A percentile compares a stretch with the other conserved stretches of the same genome.
Evolutionary conservation across 2,888 invertebrate species (phyloP).

Genomic region (Thereva nobilitata): DNA sequence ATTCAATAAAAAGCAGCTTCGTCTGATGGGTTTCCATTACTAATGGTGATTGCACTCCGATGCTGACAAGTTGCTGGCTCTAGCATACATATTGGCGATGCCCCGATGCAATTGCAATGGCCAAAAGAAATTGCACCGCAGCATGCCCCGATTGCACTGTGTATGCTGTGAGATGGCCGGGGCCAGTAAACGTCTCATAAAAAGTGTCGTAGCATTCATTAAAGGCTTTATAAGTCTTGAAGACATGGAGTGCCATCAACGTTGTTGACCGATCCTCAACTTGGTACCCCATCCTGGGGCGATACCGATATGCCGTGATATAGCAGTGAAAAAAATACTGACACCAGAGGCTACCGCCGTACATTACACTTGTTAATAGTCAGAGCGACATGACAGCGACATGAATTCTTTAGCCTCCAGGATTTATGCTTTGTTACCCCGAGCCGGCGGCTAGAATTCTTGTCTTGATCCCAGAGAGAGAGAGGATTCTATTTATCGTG

Average conservation of each 20-base stretch:
- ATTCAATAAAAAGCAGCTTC: slow-evolving; percentile 17
- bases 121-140: neutral
- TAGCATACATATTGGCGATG: neutral
- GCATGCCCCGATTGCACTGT: neutral
- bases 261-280: slow-evolving; percentile 16
- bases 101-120: neutral
- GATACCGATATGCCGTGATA: slow-evolving; percentile 16
- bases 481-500: slow-evolving; percentile 19
- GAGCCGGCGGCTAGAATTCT: slow-evolving; percentile 2
- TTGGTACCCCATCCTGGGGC: neutral
- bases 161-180: neutral
- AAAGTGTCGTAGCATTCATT: slow-evolving; percentile 40
- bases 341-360: slow-evolving; percentile 40
- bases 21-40: slow-evolving; percentile 37
- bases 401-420: slow-evolving; percentile 39
- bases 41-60: slow-evolving; percentile 36
- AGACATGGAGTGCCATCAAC: slow-evolving; percentile 16
- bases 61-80: slow-evolving; percentile 35
- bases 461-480: neutral
- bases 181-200: slow-evolving; percentile 15
- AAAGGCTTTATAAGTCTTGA: slow-evolving; percentile 20
- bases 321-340: slow-evolving; percentile 25
- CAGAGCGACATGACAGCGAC: slow-evolving; percentile 41
- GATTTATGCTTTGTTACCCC: slow-evolving; percentile 25
- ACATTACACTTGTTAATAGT: slow-evolving; percentile 42